Evolutionary conservation across 2,888 invertebrate species (phyloP).

Genomic region (Eurytoma adleriae): DNA sequence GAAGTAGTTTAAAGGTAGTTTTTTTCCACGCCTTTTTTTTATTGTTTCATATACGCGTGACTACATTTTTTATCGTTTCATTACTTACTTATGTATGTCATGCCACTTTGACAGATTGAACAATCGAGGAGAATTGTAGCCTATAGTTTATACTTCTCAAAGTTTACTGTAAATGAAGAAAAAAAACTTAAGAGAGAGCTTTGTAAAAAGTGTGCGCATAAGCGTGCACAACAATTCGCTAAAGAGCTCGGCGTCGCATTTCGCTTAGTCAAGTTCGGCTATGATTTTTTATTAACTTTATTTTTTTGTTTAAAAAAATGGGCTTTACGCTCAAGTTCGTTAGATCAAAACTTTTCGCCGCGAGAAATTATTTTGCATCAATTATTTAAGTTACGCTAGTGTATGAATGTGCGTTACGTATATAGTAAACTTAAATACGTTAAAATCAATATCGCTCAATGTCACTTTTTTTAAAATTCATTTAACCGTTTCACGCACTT

Average conservation of each 20-base stretch:
- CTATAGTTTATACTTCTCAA: not conserved
- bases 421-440: too few species aligned
- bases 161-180: not conserved
- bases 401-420: too few species aligned
- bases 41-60: too few species aligned
- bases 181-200: constrained; percentile 39
- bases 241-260: constrained; percentile 33
- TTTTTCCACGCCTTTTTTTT: too few species aligned
- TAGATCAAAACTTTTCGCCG: too few species aligned
- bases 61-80: not conserved
- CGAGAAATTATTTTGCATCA: too few species aligned
- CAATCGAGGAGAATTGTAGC: not conserved
- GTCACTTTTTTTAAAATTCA: too few species aligned
- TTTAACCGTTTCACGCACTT: too few species aligned
- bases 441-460: too few species aligned
- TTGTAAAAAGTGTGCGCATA: constrained; percentile 41
- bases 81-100: constrained; percentile 19
- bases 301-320: not conserved
- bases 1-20: too few species aligned
- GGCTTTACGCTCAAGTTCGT: too few species aligned
- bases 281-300: constrained; percentile 10
- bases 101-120: constrained; percentile 23
- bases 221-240: constrained; percentile 7
- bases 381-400: too few species aligned
- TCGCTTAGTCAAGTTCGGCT: constrained; percentile 28